phyloP scores from a whole-genome alignment of 2,888 invertebrate genomes.

The Ectropis crepuscularia region DNA sequence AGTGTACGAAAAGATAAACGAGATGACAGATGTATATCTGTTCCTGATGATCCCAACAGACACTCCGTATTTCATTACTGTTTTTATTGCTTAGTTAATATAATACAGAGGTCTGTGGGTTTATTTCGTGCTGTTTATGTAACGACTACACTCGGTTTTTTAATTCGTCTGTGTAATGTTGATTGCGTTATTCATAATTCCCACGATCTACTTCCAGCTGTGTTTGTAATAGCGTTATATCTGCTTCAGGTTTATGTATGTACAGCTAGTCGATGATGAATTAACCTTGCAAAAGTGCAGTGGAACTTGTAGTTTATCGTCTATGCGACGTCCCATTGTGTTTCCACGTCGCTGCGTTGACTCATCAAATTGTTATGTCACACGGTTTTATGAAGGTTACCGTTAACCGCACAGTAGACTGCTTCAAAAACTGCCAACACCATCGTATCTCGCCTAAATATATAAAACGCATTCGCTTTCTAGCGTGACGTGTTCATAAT shows the following conservation, averaged over 20 bases:
- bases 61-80: conserved; percentile 36
- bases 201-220: conserved; percentile 27
- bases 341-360: conserved; percentile 70
- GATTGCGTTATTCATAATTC: conserved; percentile 28
- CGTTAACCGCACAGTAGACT: conserved; percentile 39
- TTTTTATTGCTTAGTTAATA: conserved; percentile 39
- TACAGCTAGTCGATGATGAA: conserved; percentile 37
- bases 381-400: conserved; percentile 59
- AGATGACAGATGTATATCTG: conserved; percentile 24
- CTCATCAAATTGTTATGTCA: conserved; percentile 69
- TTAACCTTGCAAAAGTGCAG: conserved; percentile 62
- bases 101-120: conserved; percentile 26
- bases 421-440: conserved; percentile 34
- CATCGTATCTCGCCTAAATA: conserved; percentile 28
- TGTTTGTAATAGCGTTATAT: conserved; percentile 19
- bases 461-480: conserved; percentile 27
- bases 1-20: too few relatives aligned
- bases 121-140: conserved; percentile 39
- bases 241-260: conserved; percentile 17
- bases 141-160: conserved; percentile 27
- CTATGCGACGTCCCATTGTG: conserved; percentile 66
- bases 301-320: conserved; percentile 48
- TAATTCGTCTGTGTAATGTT: conserved; percentile 19
- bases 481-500: conserved; percentile 21
- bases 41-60: conserved; percentile 35